Percentiles rank a stretch among this genome's conserved stretches.
These are phyloP conservation scores for Lymantria monacha DNA, from an alignment of 2,888 invertebrate genomes.

Conservation along the genomic window DNA sequence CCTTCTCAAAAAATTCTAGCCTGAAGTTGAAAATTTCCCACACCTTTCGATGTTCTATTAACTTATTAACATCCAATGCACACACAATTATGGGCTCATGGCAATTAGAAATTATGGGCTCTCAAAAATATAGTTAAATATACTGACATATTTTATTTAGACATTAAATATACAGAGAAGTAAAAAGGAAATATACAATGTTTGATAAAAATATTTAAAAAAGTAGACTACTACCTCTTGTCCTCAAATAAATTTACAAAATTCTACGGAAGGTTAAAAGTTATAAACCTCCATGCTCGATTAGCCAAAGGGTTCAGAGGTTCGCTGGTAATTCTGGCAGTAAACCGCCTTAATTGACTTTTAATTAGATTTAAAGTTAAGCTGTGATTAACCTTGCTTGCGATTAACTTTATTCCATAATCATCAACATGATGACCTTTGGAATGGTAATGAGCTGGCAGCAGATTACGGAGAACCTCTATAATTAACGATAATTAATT, in stretches of 20 bases:
- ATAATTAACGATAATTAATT: background rate
- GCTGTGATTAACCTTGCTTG: conserved; percentile 29
- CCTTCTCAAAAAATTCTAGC: too few species aligned
- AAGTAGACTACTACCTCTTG: background rate
- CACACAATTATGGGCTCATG: too few species aligned
- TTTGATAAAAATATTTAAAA: too few species aligned
- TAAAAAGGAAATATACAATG: too few species aligned
- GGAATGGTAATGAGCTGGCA: conserved; percentile 21
- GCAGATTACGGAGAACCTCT: conserved; percentile 35
- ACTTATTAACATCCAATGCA: too few species aligned
- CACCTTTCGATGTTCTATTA: too few species aligned
- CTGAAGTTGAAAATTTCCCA: too few species aligned
- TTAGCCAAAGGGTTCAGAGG: conserved; percentile 35
- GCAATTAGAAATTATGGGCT: too few species aligned
- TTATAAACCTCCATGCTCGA: conserved; percentile 17
- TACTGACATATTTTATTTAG: too few species aligned
- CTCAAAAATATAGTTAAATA: too few species aligned
- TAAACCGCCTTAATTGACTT: conserved; percentile 41
- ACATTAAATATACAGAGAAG: too few species aligned
- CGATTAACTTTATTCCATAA: conserved; percentile 11
- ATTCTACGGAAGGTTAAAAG: background rate
- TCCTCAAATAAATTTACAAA: background rate
- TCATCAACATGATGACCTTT: conserved; percentile 27
- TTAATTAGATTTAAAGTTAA: conserved; percentile 47
- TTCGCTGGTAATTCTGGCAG: conserved; percentile 26